Base-by-base conservation (phyloP, 2,113 vertebrate species). In the Chloropsis cyanopogon region DNA sequence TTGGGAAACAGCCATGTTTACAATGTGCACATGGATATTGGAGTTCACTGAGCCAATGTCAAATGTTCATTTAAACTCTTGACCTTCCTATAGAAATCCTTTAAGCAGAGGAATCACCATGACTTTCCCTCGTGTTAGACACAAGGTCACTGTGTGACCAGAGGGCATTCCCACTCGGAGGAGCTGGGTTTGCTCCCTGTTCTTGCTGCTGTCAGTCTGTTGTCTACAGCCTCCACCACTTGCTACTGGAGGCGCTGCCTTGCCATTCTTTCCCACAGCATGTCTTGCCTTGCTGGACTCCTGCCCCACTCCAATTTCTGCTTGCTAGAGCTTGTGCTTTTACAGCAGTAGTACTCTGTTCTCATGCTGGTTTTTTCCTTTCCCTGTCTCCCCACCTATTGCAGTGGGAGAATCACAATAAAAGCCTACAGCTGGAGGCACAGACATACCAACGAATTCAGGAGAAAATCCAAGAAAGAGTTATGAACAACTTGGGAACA, bases 371-470 rank as follows among this genome's bases (percentile, higher is more conserved):
- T 49, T 92, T 91, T 91, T 86, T 83, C 59, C 61, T 94, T 90
- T 94, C 60, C 39, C 60, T 24, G 2, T 90, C 37, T 87, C n/a
- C 49, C 56, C 19, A 57, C 90, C 59, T 71, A 9, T 76, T 93
- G 26, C 95, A 99, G 99, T 99, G 99, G 99, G 99, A 99, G 98
- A 99, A 99, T 97, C 99, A 99, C 96, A 99, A 99, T 97, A 99
- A 99, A 97, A 99, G 99, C 97, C 97, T 99, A 88, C 99, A 99
- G 97, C 95, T 99, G 95, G 99, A 99, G 97, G 99, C 99, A 90
- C 99, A 99, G 97, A 99, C 99, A 0, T 99, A 99, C 97, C 99
- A 99, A 97, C 98, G 99, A 95, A 99, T 99, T 96, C 99, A 99
- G 96, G 99, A 99, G 97, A 99, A 99, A 98, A 99, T 99, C 95